phyloP scores from a whole-genome alignment of 64 coral and sea anemone genomes.

The Orbicella faveolata region DNA sequence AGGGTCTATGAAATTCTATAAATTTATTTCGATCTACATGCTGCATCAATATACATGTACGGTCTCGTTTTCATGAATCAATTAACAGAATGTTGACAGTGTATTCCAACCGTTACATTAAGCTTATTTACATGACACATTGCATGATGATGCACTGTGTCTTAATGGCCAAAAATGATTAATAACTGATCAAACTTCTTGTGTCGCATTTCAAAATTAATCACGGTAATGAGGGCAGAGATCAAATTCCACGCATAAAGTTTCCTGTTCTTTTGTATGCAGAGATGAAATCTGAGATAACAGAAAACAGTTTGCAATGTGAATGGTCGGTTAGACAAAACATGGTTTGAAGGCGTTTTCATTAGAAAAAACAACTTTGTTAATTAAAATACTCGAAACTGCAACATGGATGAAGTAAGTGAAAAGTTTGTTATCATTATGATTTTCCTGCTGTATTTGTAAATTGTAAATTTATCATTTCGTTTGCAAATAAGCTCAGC shows the following conservation, averaged over 20 bases:
- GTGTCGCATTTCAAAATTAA: neutral
- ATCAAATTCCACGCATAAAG: neutral
- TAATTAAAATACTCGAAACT: neutral
- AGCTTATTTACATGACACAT: no score
- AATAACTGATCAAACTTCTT: neutral
- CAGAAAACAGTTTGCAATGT: neutral
- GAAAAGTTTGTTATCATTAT: no score
- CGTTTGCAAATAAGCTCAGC: no score
- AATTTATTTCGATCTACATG: no score
- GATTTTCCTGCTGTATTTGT: no score
- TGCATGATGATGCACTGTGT: no score
- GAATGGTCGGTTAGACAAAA: neutral
- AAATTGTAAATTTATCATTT: no score
- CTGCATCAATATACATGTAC: no score
- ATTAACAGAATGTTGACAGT: no score
- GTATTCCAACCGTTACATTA: no score
- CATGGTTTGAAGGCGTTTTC: neutral
- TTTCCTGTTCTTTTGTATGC: conserved; percentile 14
- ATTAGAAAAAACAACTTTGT: neutral
- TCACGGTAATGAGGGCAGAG: neutral
- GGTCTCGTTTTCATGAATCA: no score
- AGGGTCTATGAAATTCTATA: no score
- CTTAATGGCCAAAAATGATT: neutral
- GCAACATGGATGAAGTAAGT: conserved; percentile 26
- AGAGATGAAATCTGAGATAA: neutral